Conservation (phyloP, 2,113 vertebrate genomes). For the Spea bombifrons region DNA sequence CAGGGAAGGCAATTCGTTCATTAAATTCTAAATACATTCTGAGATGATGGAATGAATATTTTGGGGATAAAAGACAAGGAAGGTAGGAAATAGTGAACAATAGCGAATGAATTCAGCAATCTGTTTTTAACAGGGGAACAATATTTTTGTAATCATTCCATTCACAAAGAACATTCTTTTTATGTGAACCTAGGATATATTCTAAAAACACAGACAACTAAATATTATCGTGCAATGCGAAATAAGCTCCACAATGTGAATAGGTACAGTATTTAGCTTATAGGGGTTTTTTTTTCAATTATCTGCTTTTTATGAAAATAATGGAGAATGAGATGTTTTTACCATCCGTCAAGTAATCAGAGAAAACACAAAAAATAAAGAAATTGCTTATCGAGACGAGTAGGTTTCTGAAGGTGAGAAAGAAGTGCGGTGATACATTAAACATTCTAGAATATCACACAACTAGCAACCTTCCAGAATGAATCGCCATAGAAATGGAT, state of each 20-base stretch:
- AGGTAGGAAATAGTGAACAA: conserved; percentile 16
- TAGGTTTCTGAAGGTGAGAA: no score
- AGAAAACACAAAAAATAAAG: no score
- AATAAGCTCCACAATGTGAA: background rate
- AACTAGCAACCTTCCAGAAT: no score
- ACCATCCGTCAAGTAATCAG: no score
- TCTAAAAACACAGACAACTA: background rate
- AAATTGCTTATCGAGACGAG: no score
- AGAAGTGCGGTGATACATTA: no score
- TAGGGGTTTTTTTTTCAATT: background rate
- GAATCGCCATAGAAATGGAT: no score
- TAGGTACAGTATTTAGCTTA: background rate
- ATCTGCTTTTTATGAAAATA: background rate
- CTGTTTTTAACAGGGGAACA: conserved; percentile 1
- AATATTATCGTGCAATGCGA: background rate
- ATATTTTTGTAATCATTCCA: conserved; percentile 8
- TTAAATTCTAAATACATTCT: background rate
- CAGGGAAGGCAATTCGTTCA: background rate
- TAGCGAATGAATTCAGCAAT: background rate
- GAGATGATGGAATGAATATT: background rate
- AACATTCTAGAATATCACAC: no score
- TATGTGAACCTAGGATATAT: background rate
- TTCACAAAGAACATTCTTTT: background rate
- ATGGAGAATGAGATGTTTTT: background rate
- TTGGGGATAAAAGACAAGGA: background rate